Conservation (phyloP, 2,113 vertebrate genomes). For the Myotis brandtii region DNA sequence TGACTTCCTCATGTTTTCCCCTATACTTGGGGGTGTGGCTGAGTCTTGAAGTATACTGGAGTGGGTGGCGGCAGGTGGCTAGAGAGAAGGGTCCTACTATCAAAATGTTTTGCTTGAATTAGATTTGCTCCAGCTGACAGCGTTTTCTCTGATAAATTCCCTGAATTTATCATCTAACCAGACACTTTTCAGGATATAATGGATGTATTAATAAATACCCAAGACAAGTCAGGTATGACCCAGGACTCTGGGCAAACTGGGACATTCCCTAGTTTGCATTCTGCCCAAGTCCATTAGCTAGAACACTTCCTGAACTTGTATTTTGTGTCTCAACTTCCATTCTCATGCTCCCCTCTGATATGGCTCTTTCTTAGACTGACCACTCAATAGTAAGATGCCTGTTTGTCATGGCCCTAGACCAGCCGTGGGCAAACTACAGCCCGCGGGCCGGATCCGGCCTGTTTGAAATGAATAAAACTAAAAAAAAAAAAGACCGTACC, state of each 20-base stretch:
- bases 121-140: not conserved
- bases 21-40: not conserved
- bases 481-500: no score
- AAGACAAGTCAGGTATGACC: not conserved
- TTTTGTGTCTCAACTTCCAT: not conserved
- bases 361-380: not conserved
- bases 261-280: not conserved
- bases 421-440: no score
- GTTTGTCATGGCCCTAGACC: not conserved
- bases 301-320: not conserved
- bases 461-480: no score
- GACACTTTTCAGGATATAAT: not conserved
- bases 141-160: not conserved
- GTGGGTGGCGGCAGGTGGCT: not conserved
- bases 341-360: not conserved
- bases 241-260: not conserved
- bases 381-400: not conserved
- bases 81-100: not conserved
- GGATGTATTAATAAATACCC: not conserved
- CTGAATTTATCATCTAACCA: not conserved
- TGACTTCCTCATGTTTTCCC: conserved; percentile 34
- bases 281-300: not conserved
- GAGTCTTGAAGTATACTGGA: not conserved
- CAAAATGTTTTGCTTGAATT: not conserved
- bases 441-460: no score